Conservation (phyloP, 2,113 vertebrate species). For the Orycteropus afer region DNA sequence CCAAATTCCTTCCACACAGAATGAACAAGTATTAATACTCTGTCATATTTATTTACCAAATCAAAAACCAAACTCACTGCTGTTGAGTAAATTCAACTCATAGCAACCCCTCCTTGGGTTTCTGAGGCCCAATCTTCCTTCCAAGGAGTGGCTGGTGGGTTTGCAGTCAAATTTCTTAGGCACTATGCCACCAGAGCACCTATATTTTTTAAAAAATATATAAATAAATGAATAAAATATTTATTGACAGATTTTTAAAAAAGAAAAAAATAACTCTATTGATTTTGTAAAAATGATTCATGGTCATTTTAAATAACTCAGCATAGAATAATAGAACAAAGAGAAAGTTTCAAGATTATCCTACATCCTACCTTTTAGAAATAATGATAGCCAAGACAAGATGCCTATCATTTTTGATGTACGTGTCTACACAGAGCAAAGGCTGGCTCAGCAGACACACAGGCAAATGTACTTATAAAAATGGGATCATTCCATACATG, state of each 20-base stretch:
- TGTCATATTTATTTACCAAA: background rate
- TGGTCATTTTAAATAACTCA: background rate
- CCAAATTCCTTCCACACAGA: background rate
- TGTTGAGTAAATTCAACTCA: too few relatives aligned
- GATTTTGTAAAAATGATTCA: background rate
- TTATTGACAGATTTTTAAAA: background rate
- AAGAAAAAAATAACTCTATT: background rate
- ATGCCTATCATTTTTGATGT: too few relatives aligned
- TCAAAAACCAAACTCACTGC: too few relatives aligned
- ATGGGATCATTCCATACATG: background rate
- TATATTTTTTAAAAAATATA: too few relatives aligned
- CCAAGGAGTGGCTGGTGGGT: too few relatives aligned
- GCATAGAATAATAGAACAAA: background rate
- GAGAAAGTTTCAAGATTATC: background rate
- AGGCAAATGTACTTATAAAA: background rate
- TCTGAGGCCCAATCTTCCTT: too few relatives aligned
- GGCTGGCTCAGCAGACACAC: background rate
- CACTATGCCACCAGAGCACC: too few relatives aligned
- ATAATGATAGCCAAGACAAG: accelerated
- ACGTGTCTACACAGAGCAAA: too few relatives aligned
- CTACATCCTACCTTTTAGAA: too few relatives aligned
- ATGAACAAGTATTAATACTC: background rate
- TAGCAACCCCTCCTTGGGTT: too few relatives aligned
- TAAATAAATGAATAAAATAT: too few relatives aligned
- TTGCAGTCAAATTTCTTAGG: too few relatives aligned